phyloP scores from a whole-genome alignment of 2,888 invertebrate species.

The Lymantria dispar region DNA sequence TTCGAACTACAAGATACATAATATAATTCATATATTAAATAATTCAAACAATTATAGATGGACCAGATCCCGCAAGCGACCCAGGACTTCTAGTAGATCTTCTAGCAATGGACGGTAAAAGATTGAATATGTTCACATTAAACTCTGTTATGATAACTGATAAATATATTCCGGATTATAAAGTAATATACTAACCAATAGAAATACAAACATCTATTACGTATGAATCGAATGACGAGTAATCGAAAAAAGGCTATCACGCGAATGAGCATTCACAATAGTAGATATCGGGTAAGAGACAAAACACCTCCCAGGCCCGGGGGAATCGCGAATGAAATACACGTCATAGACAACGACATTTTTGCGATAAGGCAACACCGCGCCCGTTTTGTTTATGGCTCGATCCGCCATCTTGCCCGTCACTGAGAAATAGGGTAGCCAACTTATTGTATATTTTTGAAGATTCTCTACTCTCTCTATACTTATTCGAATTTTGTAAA shows the following conservation, averaged over 20 bases:
- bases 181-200: neutral
- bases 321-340: constrained; percentile 61
- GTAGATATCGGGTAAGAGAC: constrained; percentile 41
- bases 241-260: constrained; percentile 18
- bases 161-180: no score
- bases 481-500: no score
- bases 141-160: no score
- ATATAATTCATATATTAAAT: no score
- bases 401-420: constrained; percentile 54
- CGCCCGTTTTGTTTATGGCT: constrained; percentile 59
- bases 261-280: constrained; percentile 31
- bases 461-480: no score
- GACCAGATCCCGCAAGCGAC: no score
- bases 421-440: constrained; percentile 33
- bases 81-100: no score
- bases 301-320: constrained; percentile 42
- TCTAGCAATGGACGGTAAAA: no score
- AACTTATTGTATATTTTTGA: constrained; percentile 1
- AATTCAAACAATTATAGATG: no score
- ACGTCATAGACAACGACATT: constrained; percentile 61
- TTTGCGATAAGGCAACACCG: constrained; percentile 62
- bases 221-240: constrained; percentile 11
- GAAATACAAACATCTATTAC: constrained; percentile 9
- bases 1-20: no score
- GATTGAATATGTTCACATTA: no score